These are phyloP conservation scores for Hemiprocne comata DNA, from an alignment of 2,113 vertebrate species.

Conservation along the genomic window DNA sequence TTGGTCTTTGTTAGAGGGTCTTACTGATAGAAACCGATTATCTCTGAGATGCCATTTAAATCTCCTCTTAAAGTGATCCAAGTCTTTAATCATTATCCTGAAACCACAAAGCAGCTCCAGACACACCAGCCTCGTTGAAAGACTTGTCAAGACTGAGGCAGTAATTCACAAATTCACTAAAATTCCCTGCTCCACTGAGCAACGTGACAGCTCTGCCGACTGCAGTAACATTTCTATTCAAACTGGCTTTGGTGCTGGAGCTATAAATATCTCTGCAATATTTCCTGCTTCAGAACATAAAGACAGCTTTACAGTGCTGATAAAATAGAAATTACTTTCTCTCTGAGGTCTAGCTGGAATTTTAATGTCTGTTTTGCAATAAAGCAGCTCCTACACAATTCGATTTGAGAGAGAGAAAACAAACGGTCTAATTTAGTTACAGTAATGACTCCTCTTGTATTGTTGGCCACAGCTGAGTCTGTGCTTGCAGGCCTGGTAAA, in stretches of 20 bases:
- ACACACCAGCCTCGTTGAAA: conserved; percentile 69
- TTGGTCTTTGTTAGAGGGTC: not conserved
- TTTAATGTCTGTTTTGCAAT: conserved; percentile 88
- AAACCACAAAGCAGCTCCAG: conserved; percentile 68
- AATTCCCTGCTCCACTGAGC: conserved; percentile 81
- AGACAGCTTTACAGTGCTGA: conserved; percentile 86
- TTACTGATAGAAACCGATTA: not conserved
- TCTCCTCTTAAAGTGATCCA: conserved; percentile 57
- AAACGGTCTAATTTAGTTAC: conserved; percentile 86
- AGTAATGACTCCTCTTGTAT: conserved; percentile 79
- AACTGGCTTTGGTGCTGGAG: conserved; percentile 79
- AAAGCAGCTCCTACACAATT: conserved; percentile 84
- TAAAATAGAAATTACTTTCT: conserved; percentile 89
- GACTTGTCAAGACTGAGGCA: conserved; percentile 79
- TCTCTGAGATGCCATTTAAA: conserved; percentile 31
- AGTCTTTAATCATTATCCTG: conserved; percentile 74
- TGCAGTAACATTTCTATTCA: conserved; percentile 84
- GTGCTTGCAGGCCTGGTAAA: conserved; percentile 57
- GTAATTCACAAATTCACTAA: conserved; percentile 84
- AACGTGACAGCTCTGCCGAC: conserved; percentile 80
- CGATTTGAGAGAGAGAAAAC: conserved; percentile 84
- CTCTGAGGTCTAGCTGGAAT: conserved; percentile 86
- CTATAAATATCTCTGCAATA: conserved; percentile 86
- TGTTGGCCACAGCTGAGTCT: conserved; percentile 68
- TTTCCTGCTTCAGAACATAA: conserved; percentile 85